Base-by-base conservation (phyloP, 92 coral and sea anemone species). In the Galaxea fascicularis region DNA sequence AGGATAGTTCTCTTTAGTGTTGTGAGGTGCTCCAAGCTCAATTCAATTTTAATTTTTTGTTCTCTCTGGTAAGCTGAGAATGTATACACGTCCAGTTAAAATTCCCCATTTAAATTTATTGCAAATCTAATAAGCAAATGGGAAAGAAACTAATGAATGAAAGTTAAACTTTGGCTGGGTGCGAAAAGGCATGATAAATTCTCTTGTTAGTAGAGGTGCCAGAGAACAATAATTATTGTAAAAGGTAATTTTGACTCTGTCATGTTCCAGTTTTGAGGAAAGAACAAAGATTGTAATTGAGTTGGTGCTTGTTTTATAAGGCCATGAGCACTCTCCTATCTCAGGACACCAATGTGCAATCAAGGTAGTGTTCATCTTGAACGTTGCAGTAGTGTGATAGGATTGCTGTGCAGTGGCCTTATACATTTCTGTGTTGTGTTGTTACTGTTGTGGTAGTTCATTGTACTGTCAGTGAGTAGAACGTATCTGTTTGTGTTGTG, bases 1-100 rank as follows among this genome's bases (percentile, higher is more conserved):
- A 65, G 74, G 59, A 27, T 64, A 27, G 47, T 51, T 35, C 46
- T 57, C 53, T 35, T 31, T 30, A 78, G 8, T 79, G 28, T 79
- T 67, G 53, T 13, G n/a, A 29, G 59, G 7, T 9, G 66, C 16
- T 26, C 31, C 21, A 10, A 18, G 27, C 51, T 22, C 11, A 65
- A 79, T 79, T 66, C 65, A 65, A 26, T 20, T 68, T 77, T 79
- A 64, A 65, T 0, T 29, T 17, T 66, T 79, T 66, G 75, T 66
- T 79, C 51, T 64, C 39, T 49, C 60, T 29, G 26, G 15, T 27
- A 18, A 12, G 45, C 56, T 47, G 72, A 74, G 65, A 78, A 65
- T 35, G 21, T 8, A 51, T 41, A n/a, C 68, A 56, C 18, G 54
- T 58, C 21, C 54, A 59, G 28, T 8, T 59, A 5, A 4, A 14